Percentiles rank a stretch among this genome's conserved stretches.
These are phyloP conservation scores for Unio delphinus DNA, from an alignment of 2,888 invertebrate species.

Conservation along the genomic window DNA sequence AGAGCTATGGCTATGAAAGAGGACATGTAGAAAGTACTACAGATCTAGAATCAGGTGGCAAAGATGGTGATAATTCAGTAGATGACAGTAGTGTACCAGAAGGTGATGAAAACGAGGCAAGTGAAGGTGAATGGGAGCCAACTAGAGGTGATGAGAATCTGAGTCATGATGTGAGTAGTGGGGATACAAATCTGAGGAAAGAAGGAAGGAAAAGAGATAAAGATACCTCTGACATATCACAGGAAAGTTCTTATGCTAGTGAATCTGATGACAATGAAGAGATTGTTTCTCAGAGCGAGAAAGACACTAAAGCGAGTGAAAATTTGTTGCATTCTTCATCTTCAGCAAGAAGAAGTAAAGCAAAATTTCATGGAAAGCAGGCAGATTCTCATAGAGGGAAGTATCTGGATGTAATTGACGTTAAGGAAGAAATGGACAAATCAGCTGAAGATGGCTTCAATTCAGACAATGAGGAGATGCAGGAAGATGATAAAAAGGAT, in stretches of 20 bases:
- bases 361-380: no score
- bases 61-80: background rate
- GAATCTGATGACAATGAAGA: slow-evolving; percentile 7
- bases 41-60: slow-evolving; percentile 1
- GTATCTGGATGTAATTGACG: background rate
- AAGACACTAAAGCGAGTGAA: no score
- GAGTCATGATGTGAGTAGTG: slow-evolving; percentile 1
- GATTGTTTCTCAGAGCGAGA: background rate
- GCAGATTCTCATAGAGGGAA: no score
- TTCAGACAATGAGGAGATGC: background rate
- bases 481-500: background rate
- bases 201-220: slow-evolving; percentile 1
- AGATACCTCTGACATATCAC: slow-evolving; percentile 1
- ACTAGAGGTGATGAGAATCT: background rate
- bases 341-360: no score
- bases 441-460: slow-evolving; percentile 1
- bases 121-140: slow-evolving; percentile 3
- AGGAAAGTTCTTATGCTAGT: background rate
- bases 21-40: background rate
- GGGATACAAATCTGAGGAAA: background rate
- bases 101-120: slow-evolving; percentile 3
- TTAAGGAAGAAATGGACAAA: slow-evolving; percentile 1
- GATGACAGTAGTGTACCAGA: background rate
- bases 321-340: no score
- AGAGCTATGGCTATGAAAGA: background rate